These are phyloP conservation scores for Pygoscelis adeliae DNA, from an alignment of 2,113 vertebrate species.

Conservation along the genomic window DNA sequence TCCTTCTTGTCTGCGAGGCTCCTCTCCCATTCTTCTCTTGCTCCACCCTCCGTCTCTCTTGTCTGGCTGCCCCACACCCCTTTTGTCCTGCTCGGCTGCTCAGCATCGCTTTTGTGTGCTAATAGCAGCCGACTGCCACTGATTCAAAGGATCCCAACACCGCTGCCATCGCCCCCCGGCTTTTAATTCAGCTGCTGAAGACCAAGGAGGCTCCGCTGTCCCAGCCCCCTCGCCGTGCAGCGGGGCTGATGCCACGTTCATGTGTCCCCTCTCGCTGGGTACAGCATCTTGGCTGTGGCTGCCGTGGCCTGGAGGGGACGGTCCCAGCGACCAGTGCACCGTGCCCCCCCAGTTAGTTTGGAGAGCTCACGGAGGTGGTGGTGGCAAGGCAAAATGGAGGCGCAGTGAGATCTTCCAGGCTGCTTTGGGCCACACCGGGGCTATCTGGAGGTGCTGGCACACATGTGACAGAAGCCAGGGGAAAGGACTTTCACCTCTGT, in stretches of 20 bases:
- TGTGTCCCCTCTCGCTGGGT: not conserved
- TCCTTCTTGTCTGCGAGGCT: not conserved
- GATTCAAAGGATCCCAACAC: not conserved
- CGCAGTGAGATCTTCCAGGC: not conserved
- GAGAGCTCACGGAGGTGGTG: rapidly evolving
- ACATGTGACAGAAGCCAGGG: not conserved
- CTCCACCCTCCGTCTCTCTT: constrained; percentile 45
- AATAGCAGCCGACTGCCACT: not conserved
- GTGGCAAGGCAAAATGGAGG: not conserved
- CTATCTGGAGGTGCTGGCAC: not conserved
- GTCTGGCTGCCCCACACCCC: constrained; percentile 32
- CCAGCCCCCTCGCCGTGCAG: rapidly evolving
- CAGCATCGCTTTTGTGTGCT: constrained; percentile 32
- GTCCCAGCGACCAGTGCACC: rapidly evolving
- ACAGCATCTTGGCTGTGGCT: not conserved
- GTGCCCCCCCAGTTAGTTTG: rapidly evolving
- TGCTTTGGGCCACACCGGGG: not conserved
- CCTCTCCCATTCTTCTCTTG: constrained; percentile 38
- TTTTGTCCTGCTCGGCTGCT: constrained; percentile 50
- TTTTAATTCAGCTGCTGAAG: not conserved
- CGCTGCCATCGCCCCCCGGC: not conserved
- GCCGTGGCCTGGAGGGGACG: not conserved
- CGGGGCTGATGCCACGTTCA: rapidly evolving
- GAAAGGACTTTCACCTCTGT: not conserved
- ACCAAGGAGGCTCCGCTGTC: not conserved